Evolutionary conservation across 64 coral and sea anemone genomes (phyloP).

Genomic region (Porites lutea): DNA sequence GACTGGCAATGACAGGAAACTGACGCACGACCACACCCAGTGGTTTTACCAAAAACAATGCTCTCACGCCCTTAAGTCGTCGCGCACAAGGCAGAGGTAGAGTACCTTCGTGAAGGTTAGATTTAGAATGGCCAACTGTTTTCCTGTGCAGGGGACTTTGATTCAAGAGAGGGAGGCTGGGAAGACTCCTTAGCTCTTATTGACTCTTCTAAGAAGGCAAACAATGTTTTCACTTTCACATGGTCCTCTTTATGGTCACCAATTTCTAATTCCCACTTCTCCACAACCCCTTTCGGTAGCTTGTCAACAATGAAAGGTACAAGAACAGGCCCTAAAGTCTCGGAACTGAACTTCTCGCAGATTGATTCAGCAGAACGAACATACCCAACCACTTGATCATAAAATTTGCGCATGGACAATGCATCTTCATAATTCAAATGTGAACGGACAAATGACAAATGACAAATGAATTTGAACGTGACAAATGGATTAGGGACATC

Average conservation of each 20-base stretch:
- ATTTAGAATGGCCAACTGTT: not conserved
- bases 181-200: constrained; percentile 6
- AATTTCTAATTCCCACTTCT: not conserved
- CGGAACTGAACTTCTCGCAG: not conserved
- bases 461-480: constrained; percentile 20
- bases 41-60: not conserved
- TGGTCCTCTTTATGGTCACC: constrained; percentile 5
- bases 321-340: not conserved
- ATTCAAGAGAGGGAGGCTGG: constrained; percentile 12
- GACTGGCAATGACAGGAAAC: constrained; percentile 3
- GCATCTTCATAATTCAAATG: not conserved
- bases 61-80: not conserved
- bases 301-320: not conserved
- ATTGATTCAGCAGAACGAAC: constrained; percentile 20
- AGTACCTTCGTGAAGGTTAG: not conserved
- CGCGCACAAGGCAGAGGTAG: not conserved
- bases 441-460: no score
- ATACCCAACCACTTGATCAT: not conserved
- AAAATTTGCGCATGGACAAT: not conserved
- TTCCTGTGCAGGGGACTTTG: not conserved
- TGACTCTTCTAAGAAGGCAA: not conserved
- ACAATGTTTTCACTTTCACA: constrained; percentile 26
- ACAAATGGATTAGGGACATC: not conserved
- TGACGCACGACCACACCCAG: not conserved
- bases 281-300: not conserved